Conservation (phyloP, 2,888 invertebrate genomes). For the Zeuzera pyrina region DNA sequence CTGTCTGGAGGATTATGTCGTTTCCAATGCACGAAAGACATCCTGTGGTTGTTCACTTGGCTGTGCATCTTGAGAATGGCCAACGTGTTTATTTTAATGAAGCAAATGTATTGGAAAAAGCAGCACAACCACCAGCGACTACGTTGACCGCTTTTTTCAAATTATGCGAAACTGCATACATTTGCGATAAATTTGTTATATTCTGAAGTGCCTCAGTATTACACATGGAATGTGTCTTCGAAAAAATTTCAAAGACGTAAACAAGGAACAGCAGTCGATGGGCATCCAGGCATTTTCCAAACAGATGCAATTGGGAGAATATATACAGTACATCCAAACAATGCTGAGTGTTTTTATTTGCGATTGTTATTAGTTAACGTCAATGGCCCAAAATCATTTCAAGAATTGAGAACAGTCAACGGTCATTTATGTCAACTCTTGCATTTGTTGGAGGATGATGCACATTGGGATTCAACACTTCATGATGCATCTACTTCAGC, state of each 20-base stretch:
- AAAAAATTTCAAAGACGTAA: slow-evolving; percentile 9
- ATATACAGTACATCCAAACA: slow-evolving; percentile 14
- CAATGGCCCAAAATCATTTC: slow-evolving; percentile 17
- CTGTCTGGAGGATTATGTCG: slow-evolving; percentile 16
- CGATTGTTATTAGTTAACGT: slow-evolving; percentile 20
- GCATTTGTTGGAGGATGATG: slow-evolving; percentile 20
- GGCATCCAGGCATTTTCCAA: slow-evolving; percentile 9
- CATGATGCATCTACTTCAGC: slow-evolving; percentile 20
- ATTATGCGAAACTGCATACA: slow-evolving; percentile 2
- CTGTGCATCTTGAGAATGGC: slow-evolving; percentile 6
- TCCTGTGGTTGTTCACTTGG: slow-evolving; percentile 19
- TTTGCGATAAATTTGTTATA: slow-evolving; percentile 23
- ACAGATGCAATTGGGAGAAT: slow-evolving; percentile 11
- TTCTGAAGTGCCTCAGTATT: slow-evolving; percentile 29
- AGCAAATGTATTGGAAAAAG: slow-evolving; percentile 15
- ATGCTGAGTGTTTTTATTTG: slow-evolving; percentile 17
- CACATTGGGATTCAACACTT: slow-evolving; percentile 21
- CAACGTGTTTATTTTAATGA: slow-evolving; percentile 17
- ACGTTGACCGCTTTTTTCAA: slow-evolving; percentile 13
- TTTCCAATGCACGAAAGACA: slow-evolving; percentile 22
- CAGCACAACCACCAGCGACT: too few species aligned
- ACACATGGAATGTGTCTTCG: slow-evolving; percentile 23
- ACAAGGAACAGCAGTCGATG: slow-evolving; percentile 10
- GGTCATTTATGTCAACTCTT: slow-evolving; percentile 19
- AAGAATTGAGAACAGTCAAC: slow-evolving; percentile 19